These are phyloP conservation scores for Drosophila anceps DNA, from an alignment of 2,888 invertebrate genomes.

Conservation along the genomic window DNA sequence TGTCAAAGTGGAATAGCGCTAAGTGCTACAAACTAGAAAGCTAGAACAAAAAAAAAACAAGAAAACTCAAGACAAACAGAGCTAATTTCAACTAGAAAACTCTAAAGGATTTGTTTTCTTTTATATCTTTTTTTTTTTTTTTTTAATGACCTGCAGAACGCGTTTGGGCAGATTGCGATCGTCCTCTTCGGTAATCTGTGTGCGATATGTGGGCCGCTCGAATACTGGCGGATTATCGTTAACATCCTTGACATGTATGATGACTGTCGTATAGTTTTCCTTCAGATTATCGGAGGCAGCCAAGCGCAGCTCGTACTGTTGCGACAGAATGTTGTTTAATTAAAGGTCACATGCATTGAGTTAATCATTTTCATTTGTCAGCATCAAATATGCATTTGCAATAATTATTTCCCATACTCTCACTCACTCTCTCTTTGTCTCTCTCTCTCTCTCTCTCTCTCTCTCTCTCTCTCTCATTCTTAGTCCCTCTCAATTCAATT, in stretches of 20 bases:
- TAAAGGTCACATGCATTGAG: slow-evolving; percentile 41
- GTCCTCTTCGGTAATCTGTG: slow-evolving; percentile 98
- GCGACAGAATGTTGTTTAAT: slow-evolving; percentile 36
- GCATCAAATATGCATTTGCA: slow-evolving; percentile 11
- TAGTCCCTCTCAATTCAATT: slow-evolving; percentile 37
- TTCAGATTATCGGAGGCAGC: slow-evolving; percentile 98
- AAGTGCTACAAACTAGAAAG: slow-evolving; percentile 48
- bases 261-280: slow-evolving; percentile 98
- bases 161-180: slow-evolving; percentile 97
- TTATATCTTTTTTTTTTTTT: neutral
- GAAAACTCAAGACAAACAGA: slow-evolving; percentile 25
- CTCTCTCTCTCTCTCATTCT: neutral
- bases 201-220: slow-evolving; percentile 96
- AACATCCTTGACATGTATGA: slow-evolving; percentile 98
- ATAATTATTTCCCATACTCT: slow-evolving; percentile 1
- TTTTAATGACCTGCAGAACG: slow-evolving; percentile 91
- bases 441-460: neutral
- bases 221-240: slow-evolving; percentile 99
- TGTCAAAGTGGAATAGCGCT: slow-evolving; percentile 1
- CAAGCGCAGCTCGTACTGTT: slow-evolving; percentile 95
- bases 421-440: neutral
- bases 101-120: neutral
- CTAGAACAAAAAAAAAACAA: slow-evolving; percentile 18
- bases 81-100: slow-evolving; percentile 18
- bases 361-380: slow-evolving; percentile 36